phyloP scores from a whole-genome alignment of 2,888 invertebrate genomes.

The Agelastica alni region DNA sequence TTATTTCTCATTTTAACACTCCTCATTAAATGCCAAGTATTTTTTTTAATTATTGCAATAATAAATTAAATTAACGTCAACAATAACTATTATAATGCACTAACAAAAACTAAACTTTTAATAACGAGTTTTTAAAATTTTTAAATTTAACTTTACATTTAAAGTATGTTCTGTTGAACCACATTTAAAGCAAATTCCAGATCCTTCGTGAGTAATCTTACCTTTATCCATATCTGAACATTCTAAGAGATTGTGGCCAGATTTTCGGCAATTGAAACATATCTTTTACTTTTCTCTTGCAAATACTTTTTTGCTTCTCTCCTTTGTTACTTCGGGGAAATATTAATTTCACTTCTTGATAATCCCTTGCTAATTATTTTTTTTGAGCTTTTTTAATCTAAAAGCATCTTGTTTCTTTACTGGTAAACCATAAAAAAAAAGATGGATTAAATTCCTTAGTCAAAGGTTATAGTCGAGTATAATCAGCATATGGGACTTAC shows the following conservation, averaged over 20 bases:
- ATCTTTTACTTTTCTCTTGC: conserved; percentile 69
- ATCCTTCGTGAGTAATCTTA: conserved; percentile 53
- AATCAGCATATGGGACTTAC: too few species aligned
- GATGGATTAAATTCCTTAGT: too few species aligned
- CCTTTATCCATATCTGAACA: conserved; percentile 72
- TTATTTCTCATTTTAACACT: too few species aligned
- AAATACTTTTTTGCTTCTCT: conserved; percentile 74
- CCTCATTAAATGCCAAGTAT: too few species aligned
- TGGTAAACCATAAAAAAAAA: conserved; percentile 76
- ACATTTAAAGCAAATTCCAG: conserved; percentile 85
- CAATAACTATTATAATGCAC: too few species aligned
- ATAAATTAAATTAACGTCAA: too few species aligned
- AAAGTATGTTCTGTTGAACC: conserved; percentile 86
- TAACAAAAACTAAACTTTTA: too few species aligned
- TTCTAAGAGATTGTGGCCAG: conserved; percentile 79
- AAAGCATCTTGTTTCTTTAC: conserved; percentile 72
- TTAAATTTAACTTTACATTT: conserved; percentile 75
- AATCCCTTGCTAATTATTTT: conserved; percentile 70
- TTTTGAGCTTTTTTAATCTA: conserved; percentile 62
- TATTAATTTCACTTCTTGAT: conserved; percentile 68
- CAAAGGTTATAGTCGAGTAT: too few species aligned
- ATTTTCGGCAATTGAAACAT: conserved; percentile 79
- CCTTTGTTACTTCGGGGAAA: conserved; percentile 70
- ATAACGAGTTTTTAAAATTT: too few species aligned
- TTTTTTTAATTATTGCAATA: too few species aligned